phyloP scores from a whole-genome alignment of 2,113 vertebrate species.

The Delphinus delphis region DNA sequence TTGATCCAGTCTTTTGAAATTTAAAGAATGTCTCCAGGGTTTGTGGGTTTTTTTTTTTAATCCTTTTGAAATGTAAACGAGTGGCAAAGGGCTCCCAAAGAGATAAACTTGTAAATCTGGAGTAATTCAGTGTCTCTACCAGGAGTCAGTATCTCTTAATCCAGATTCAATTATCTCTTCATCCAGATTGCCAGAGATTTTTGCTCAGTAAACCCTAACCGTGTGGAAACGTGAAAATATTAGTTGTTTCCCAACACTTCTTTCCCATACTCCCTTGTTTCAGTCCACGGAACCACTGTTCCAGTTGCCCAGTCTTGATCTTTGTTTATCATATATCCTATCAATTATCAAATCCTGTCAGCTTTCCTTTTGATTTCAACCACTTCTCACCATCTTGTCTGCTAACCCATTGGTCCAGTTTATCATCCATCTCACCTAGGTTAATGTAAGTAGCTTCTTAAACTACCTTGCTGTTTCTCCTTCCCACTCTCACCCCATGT shows the following conservation, averaged over 20 bases:
- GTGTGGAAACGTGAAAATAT: not conserved
- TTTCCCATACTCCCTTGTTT: not conserved
- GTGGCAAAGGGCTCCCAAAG: not conserved
- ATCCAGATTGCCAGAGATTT: not conserved
- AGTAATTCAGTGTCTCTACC: not conserved
- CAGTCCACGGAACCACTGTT: not conserved
- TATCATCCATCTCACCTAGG: rapidly evolving
- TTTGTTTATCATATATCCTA: not conserved
- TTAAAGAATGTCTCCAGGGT: not conserved
- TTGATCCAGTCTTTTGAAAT: not conserved
- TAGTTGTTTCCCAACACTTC: not conserved
- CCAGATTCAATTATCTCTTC: not conserved
- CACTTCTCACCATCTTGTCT: not conserved
- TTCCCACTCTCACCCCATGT: too few species aligned
- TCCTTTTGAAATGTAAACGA: not conserved
- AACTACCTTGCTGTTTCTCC: not conserved
- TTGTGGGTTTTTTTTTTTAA: too few species aligned
- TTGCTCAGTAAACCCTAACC: not conserved
- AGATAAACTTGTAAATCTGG: not conserved
- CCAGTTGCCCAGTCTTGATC: rapidly evolving
- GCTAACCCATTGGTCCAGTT: not conserved
- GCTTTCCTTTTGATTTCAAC: not conserved
- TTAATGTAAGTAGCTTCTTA: not conserved
- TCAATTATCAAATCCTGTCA: not conserved
- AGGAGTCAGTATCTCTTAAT: not conserved